A percentile compares a stretch with the other conserved stretches of the same genome.
Evolutionary conservation across 2,113 vertebrate species (phyloP).

Genomic region (Anser cygnoides): DNA sequence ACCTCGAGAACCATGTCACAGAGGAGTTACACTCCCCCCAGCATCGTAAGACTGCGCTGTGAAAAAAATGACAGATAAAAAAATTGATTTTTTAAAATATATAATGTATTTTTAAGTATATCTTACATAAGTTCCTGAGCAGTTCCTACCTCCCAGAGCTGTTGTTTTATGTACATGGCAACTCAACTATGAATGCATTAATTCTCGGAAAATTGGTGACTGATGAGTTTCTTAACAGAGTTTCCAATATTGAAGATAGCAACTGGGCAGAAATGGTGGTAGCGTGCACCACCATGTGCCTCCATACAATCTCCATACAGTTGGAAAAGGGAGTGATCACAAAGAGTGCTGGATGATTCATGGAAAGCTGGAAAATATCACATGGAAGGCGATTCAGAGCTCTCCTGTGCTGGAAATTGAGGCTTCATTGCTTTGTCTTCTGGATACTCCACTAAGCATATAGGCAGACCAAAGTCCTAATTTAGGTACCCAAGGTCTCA

Average conservation of each 20-base stretch:
- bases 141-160: background rate
- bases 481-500: background rate
- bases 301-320: background rate
- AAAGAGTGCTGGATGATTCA: background rate
- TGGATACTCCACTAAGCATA: background rate
- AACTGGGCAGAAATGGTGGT: background rate
- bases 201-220: background rate
- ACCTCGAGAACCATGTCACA: rapidly evolving
- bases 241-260: background rate
- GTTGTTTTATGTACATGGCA: background rate
- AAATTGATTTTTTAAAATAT: background rate
- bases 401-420: background rate
- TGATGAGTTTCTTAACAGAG: background rate
- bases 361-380: conserved; percentile 42
- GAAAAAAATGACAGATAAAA: background rate
- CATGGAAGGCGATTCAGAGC: background rate
- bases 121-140: background rate
- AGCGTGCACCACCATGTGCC: background rate
- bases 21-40: background rate
- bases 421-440: background rate
- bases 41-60: background rate
- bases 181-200: background rate
- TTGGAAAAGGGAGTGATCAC: background rate
- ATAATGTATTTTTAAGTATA: background rate
- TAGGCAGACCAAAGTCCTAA: background rate